Base-by-base conservation (phyloP, 2,113 vertebrate species). In the Pitta sordida region DNA sequence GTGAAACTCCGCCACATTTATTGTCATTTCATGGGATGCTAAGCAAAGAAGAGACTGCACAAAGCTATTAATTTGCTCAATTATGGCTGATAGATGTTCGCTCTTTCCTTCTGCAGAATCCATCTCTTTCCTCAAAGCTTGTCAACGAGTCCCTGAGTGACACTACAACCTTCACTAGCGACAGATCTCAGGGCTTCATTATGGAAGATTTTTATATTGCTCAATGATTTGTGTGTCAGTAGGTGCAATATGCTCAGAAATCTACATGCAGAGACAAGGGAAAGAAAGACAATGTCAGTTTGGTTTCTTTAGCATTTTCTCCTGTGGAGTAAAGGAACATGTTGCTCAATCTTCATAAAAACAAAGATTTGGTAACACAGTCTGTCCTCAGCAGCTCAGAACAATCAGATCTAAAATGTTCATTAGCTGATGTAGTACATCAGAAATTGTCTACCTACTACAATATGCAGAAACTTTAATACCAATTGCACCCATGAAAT, bases 11-110 rank as follows among this genome's bases (percentile, higher is more conserved):
- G 63, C 51, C 44, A 56, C 63, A 8, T 89, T 83, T 87, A 46
- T 74, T 59, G 71, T 87, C 70, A 73, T 84, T 94, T 91, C 93
- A 93, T 64, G 65, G 91, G 51, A 84, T 91, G 64, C 84, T 86
- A 91, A 97, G 65, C 53, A 53, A 92, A 90, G 59, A 86, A 70
- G 46, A 80, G 82, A 64, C 84, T 95, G 68, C 78, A 36, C 55
- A 84, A 75, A 90, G 89, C 93, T 82, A 95, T 96, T 94, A 69
- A 95, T 96, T 96, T 93, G 55, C 92, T 83, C 96, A 95, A 86
- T 97, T 96, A 95, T 8, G 30, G 71, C 69, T 96, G 93, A 96
- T 96, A 34, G 95, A 96, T 95, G 91, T 43, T 48, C 69, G 70
- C 27, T 85, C 62, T 73, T 81, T 92, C 49, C 8, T 41, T 78